These are phyloP conservation scores for Venturia canescens DNA, from an alignment of 1,140 invertebrate genomes.

Conservation along the genomic window DNA sequence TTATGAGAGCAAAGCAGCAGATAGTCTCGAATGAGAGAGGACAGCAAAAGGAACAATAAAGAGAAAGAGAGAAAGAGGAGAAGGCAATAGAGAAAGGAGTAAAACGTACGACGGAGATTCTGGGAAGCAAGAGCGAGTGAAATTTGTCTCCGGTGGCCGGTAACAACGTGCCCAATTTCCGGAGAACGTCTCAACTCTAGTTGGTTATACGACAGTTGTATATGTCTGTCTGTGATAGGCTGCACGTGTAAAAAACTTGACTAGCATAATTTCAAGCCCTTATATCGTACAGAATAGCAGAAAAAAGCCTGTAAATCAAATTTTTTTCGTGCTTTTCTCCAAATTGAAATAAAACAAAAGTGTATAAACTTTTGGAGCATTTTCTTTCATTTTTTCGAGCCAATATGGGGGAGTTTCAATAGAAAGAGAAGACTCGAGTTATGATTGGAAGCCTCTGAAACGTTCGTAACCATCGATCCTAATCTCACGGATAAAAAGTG, in stretches of 20 bases:
- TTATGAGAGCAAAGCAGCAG: no score
- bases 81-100: not conserved
- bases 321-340: not conserved
- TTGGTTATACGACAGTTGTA: not conserved
- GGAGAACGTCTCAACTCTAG: conserved; percentile 53
- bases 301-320: not conserved
- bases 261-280: conserved; percentile 26
- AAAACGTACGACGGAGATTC: conserved; percentile 37
- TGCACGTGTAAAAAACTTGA: conserved; percentile 2
- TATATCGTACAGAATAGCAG: no score
- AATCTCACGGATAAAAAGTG: no score
- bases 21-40: no score
- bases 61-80: not conserved
- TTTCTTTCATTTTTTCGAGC: no score
- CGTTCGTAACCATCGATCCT: no score
- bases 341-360: not conserved
- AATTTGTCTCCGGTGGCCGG: conserved; percentile 55
- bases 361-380: no score
- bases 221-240: not conserved
- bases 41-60: not conserved
- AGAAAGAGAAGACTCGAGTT: no score
- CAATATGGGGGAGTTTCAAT: no score
- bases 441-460: no score
- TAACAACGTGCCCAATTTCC: conserved; percentile 57
- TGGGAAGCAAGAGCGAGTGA: conserved; percentile 36